Evolutionary conservation across 2,888 invertebrate species (phyloP).

Genomic region (Sylvicola cinctus): DNA sequence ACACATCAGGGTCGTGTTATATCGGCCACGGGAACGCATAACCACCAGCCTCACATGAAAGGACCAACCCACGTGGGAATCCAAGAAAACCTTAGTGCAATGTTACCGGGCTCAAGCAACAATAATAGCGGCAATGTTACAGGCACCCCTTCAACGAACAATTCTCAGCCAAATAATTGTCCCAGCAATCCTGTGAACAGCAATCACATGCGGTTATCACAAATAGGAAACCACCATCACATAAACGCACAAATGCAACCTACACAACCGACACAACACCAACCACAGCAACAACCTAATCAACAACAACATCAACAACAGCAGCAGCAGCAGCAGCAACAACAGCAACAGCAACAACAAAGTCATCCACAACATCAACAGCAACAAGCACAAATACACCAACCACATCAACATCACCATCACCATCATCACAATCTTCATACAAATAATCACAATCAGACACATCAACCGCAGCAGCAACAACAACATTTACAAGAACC

Average conservation of each 20-base stretch:
- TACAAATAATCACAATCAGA: slow-evolving; percentile 12
- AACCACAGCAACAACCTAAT: slow-evolving; percentile 5
- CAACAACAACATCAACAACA: slow-evolving; percentile 7
- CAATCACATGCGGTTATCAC: slow-evolving; percentile 4
- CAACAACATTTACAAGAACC: slow-evolving; percentile 11
- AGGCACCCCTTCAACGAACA: slow-evolving; percentile 8
- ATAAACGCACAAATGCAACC: too few relatives aligned
- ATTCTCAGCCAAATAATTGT: slow-evolving; percentile 6
- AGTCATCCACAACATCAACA: slow-evolving; percentile 7
- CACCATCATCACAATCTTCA: slow-evolving; percentile 10
- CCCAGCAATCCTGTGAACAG: slow-evolving; percentile 2
- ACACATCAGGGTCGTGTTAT: slow-evolving; percentile 26
- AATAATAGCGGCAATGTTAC: slow-evolving; percentile 1
- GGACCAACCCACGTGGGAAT: slow-evolving; percentile 1
- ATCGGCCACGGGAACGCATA: slow-evolving; percentile 25
- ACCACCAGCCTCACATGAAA: slow-evolving; percentile 25
- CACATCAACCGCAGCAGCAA: slow-evolving; percentile 10
- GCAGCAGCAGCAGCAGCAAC: slow-evolving; percentile 5
- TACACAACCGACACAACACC: slow-evolving; percentile 9
- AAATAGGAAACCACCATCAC: too few relatives aligned
- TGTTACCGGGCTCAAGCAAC: neutral
- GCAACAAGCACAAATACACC: slow-evolving; percentile 13
- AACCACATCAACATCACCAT: slow-evolving; percentile 7
- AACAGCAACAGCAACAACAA: slow-evolving; percentile 2
- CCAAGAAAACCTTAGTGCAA: slow-evolving; percentile 1